phyloP scores from a whole-genome alignment of 2,113 vertebrate genomes.

The Alethe diademata region DNA sequence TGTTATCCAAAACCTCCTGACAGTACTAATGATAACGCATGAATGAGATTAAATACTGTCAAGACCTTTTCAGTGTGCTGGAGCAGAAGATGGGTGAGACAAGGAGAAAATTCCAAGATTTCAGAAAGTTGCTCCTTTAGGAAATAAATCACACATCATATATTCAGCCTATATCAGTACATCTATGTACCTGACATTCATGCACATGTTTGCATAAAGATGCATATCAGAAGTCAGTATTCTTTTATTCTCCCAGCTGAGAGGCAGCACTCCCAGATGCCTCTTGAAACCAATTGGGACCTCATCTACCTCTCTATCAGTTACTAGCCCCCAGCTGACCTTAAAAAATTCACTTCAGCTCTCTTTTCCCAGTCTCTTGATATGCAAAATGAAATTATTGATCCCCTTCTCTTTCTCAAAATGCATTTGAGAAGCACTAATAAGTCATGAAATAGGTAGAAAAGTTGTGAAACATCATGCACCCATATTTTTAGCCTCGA shows the following conservation, averaged over 20 bases:
- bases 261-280: background rate
- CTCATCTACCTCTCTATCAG: background rate
- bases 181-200: background rate
- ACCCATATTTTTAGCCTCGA: background rate
- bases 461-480: background rate
- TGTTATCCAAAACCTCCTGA: conserved; percentile 64
- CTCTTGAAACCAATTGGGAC: background rate
- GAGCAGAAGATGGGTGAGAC: background rate
- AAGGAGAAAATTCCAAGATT: background rate
- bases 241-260: background rate
- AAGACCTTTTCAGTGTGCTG: conserved; percentile 13
- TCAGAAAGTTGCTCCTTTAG: background rate
- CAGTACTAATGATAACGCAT: conserved; percentile 60
- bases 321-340: background rate
- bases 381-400: conserved; percentile 39
- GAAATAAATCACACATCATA: background rate
- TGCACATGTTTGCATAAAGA: background rate
- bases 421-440: conserved; percentile 1
- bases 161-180: background rate
- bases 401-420: background rate
- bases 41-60: conserved; percentile 53
- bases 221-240: background rate
- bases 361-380: background rate
- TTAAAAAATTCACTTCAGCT: background rate
- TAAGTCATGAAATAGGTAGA: conserved; percentile 15